These are phyloP conservation scores for Gortyna flavago DNA, from an alignment of 2,888 invertebrate genomes.

Conservation along the genomic window DNA sequence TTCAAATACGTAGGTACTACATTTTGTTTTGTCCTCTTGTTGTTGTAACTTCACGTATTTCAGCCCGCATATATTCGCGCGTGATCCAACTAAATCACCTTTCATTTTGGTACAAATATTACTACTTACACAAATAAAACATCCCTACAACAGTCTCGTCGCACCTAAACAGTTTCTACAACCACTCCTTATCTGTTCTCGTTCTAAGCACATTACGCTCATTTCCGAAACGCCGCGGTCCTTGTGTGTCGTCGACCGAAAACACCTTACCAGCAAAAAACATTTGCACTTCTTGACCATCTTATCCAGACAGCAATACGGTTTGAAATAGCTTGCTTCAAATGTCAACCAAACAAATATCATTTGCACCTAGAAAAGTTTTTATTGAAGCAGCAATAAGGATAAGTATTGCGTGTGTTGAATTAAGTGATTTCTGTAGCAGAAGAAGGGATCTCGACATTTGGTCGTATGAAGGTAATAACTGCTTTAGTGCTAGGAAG, in stretches of 20 bases:
- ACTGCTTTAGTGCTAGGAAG: conserved; percentile 46
- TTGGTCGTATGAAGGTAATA: conserved; percentile 53
- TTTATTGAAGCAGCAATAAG: conserved; percentile 44
- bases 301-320: neutral
- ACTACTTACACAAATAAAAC: conserved; percentile 7
- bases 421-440: conserved; percentile 17
- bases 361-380: conserved; percentile 45
- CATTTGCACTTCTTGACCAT: conserved; percentile 16
- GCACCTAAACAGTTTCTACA: conserved; percentile 44
- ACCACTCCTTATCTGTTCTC: conserved; percentile 54
- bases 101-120: conserved; percentile 38
- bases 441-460: conserved; percentile 40
- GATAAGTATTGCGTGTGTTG: conserved; percentile 39
- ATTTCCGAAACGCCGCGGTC: conserved; percentile 61
- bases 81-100: neutral
- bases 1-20: neutral
- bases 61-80: conserved; percentile 4
- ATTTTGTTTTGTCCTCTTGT: neutral
- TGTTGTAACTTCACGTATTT: neutral
- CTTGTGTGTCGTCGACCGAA: conserved; percentile 47
- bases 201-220: conserved; percentile 57
- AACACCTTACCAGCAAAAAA: conserved; percentile 28
- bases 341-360: conserved; percentile 14
- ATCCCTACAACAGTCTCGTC: conserved; percentile 11
- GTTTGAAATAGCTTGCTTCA: conserved; percentile 23